Evolutionary conservation across 2,797 vertebrate genomes (phyloP), one percentile per base, ranked within the genome.

Genomic region (Poecilia gillii): DNA sequence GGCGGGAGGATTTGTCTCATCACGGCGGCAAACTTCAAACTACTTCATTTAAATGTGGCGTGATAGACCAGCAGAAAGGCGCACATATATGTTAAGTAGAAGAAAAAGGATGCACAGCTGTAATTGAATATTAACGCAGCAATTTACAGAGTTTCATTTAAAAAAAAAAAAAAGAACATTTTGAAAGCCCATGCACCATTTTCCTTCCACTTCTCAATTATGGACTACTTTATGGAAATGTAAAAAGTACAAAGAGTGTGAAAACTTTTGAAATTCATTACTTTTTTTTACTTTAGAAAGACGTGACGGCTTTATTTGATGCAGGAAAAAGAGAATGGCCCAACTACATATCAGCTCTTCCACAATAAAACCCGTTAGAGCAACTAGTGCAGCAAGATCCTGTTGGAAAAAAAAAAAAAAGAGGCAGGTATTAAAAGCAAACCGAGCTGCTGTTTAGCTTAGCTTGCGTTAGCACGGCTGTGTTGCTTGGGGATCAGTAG

Each of bases 341-440:
- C 55, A 73, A 55, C 39, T 55, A 74, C 7, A 41, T 81, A 64
- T 28, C 41, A 78, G 68, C 25, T 86, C 20, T 80, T 79, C 18
- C 57, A 74, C 46, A 49, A 53, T 75, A 77, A 80, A 84, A 64
- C 66, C 41, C 79, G 33, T 80, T 55, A 87, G 80, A 79, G 80
- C 33, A 82, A 79, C 51, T 49, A 77, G 47, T 33, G 59, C 74
- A 80, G 73, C 25, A 59, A 53, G 59, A 72, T 81, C 78, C 86
- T 75, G 87, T 84, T 91, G 84, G 88, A 90, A 89, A 89, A 89
- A 66, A 43, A 91, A 84, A 90, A 90, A 87, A 89, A 89, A 64
- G 33, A 53, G 46, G 76, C 28, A 68, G 79, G 74, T 68, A 78
- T 80, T 85, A 81, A 92, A 93, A 76, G 83, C 33, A 51, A 64